Evolutionary conservation across 2,797 vertebrate species (phyloP), one percentile per base, ranked within the genome.

Genomic region (Schizopygopsis malacanthus): DNA sequence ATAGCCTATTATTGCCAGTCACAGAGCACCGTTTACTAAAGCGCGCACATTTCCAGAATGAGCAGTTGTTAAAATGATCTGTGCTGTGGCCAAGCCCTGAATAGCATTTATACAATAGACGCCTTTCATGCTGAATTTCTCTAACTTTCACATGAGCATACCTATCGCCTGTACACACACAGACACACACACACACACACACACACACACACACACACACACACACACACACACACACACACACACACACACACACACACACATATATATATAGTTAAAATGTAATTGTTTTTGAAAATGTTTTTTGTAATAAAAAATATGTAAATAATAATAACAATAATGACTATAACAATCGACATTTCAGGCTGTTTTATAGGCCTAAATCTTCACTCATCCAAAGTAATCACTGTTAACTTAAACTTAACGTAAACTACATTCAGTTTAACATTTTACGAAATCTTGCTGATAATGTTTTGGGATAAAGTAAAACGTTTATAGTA

Each of bases 21-120:
- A 80, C 56, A 41, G 39, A 37, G 70, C 22, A 6, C 4, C 63
- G 33, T 9, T 47, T 2, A 72, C 84, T 71, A 72, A 15, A n/a
- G 11, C 73, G 6, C 52, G n/a, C 70, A 80, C 39, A 81, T 70
- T 89, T 89, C 86, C 79, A 87, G 86, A 89, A 87, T 18, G 70
- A 47, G 76, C 72, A 25, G 56, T 18, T 43, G 54, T 84, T 56
- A 10, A 70, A 33, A 52, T 82, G 69, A 59, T 65, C 56, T 75
- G 54, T 56, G 56, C 11, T n/a, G 63, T 56, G 83, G 73, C 50
- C 63, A 50, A 76, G 43, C 65, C n/a, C 25, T 79, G 76, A 85
- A 85, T 79, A 70, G 39, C 52, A 18, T 16, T 78, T 25, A n/a
- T 6, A 71, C 63, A 85, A 85, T 59, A 79, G 65, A 28, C 52